Percentiles rank a stretch among this genome's conserved stretches.
Conservation (phyloP, 2,888 invertebrate genomes). For the Barypeithes pellucidus region DNA sequence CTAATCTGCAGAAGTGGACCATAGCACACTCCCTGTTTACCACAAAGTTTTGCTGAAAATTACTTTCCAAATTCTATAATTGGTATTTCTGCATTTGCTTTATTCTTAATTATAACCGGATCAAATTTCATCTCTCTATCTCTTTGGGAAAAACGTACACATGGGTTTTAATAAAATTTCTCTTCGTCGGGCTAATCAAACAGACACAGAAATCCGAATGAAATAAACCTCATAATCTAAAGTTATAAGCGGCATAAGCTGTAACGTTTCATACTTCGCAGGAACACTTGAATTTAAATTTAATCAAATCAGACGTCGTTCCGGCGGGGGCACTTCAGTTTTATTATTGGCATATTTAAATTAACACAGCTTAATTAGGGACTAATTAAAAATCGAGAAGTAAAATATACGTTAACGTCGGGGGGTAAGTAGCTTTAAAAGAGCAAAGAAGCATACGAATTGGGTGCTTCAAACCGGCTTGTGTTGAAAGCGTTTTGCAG, state of each 20-base stretch:
- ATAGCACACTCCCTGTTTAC: too few relatives aligned
- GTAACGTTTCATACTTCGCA: slow-evolving; percentile 20
- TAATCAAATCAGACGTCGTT: slow-evolving; percentile 11
- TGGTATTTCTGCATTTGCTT: too few relatives aligned
- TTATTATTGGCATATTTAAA: slow-evolving; percentile 25
- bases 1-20: too few relatives aligned
- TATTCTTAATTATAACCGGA: too few relatives aligned
- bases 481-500: too few relatives aligned
- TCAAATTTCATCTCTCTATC: too few relatives aligned
- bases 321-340: neutral
- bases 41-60: too few relatives aligned
- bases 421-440: neutral
- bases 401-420: neutral
- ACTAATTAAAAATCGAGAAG: slow-evolving; percentile 11
- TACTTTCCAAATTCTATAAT: too few relatives aligned
- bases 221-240: slow-evolving; percentile 16
- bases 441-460: neutral
- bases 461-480: too few relatives aligned
- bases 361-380: neutral
- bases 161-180: slow-evolving; percentile 1
- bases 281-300: slow-evolving; percentile 24
- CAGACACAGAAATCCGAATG: neutral
- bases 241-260: slow-evolving; percentile 7
- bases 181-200: neutral
- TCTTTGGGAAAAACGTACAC: too few relatives aligned